Evolutionary conservation across 2,113 vertebrate genomes (phyloP).

Genomic region (Xerus inauris): DNA sequence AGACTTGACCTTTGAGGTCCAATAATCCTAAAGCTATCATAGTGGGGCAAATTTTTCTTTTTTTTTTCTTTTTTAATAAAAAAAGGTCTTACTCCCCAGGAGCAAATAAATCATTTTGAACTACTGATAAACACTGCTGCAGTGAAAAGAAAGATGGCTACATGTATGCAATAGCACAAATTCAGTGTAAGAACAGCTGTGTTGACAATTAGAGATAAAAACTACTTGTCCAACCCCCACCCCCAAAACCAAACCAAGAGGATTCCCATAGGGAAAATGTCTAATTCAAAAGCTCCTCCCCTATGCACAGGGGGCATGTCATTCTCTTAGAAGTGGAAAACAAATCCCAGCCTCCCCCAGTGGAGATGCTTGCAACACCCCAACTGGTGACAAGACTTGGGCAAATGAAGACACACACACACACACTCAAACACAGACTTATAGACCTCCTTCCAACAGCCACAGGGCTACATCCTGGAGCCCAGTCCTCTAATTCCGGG

Average conservation of each 20-base stretch:
- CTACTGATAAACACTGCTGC: constrained; percentile 69
- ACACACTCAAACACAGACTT: not conserved
- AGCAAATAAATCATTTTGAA: constrained; percentile 77
- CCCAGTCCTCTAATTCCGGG: not conserved
- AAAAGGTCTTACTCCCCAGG: constrained; percentile 74
- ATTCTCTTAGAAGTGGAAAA: constrained; percentile 63
- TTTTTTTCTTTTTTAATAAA: constrained; percentile 58
- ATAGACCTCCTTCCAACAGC: not conserved
- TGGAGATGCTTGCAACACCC: constrained; percentile 60
- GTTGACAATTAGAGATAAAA: constrained; percentile 31
- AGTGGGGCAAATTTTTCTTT: constrained; percentile 39
- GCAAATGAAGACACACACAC: not conserved
- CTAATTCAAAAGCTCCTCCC: constrained; percentile 73
- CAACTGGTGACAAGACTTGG: constrained; percentile 47
- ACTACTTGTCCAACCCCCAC: constrained; percentile 33
- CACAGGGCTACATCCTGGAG: not conserved
- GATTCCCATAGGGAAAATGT: constrained; percentile 84
- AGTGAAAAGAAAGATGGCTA: constrained; percentile 76
- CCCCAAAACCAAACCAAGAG: constrained; percentile 70
- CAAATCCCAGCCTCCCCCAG: not conserved
- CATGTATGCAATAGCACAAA: constrained; percentile 73
- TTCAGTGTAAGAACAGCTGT: constrained; percentile 55
- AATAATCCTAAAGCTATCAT: constrained; percentile 50
- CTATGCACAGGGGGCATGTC: constrained; percentile 55
- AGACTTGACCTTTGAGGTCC: constrained; percentile 39